These are phyloP conservation scores for Lampris incognitus DNA, from an alignment of 2,113 vertebrate species.

Conservation along the genomic window DNA sequence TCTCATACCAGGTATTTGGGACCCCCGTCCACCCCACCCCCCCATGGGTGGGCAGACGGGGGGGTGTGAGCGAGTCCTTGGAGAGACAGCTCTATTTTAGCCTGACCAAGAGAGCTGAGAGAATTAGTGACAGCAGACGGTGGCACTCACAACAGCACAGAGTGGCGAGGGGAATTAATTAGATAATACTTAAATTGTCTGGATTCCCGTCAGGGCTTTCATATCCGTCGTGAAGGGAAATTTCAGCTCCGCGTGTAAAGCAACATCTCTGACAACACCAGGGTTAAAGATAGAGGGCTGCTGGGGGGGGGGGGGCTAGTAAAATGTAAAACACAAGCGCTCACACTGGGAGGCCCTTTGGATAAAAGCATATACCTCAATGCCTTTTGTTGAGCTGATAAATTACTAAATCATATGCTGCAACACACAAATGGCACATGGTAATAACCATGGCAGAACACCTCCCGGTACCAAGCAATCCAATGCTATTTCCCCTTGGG, in stretches of 20 bases:
- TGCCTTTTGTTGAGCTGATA: constrained; percentile 26
- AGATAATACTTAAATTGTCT: constrained; percentile 20
- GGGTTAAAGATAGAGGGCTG: neutral
- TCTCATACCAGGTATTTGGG: neutral
- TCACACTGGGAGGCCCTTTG: too few relatives aligned
- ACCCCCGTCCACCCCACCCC: neutral
- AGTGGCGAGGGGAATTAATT: constrained; percentile 19
- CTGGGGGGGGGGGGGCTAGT: too few relatives aligned
- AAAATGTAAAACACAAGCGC: too few relatives aligned
- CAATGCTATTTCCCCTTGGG: constrained; percentile 13
- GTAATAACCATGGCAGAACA: constrained; percentile 28
- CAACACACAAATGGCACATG: constrained; percentile 27
- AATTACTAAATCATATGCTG: constrained; percentile 37
- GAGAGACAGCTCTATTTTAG: neutral
- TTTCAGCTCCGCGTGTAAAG: neutral
- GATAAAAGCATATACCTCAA: neutral
- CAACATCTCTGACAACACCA: neutral
- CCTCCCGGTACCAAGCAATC: neutral
- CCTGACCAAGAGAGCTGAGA: constrained; percentile 30
- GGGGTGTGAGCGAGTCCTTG: constrained; percentile 6
- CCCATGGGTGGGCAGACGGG: constrained; percentile 30
- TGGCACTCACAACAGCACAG: constrained; percentile 9
- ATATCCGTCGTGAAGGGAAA: neutral
- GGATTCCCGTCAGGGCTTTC: constrained; percentile 25
- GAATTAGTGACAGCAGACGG: constrained; percentile 48